Evolutionary conservation across 2,888 invertebrate genomes (phyloP), one percentile per base, ranked within the genome.

Genomic region (Ormyrus labotus): DNA sequence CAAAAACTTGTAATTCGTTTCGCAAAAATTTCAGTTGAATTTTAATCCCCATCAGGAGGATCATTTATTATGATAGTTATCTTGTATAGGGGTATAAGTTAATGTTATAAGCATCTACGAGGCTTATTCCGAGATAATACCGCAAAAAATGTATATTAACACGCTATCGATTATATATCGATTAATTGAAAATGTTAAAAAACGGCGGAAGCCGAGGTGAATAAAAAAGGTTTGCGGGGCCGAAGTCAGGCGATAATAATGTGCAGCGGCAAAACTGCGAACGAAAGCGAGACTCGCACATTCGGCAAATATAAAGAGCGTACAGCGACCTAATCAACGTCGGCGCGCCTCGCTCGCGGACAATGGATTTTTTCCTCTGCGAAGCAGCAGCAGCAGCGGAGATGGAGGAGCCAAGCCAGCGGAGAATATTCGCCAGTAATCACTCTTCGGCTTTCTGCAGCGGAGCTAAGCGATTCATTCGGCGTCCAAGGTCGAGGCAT

Each of bases 401-500:
- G 68, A 63, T 61, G 48, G 55, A 76, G 64, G 65, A 19, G 69
- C 58, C 63, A 75, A 69, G 73, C 57, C 74, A 80, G 81, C 78
- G 70, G 73, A 69, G 69, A 81, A 81, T 81, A 81, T 81, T 81
- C 73, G 73, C 68, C 48, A 69, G 77, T 81, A 80, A 79, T 83
- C 78, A 81, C 81, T 81, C 81, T 74, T 74, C 71, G 65, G 55
- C 74, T 78, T 81, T 78, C 81, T 81, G 81, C 78, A 81, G 65
- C 45, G 74, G 7, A 73, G 67, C 81, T 81, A 81, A 81, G 78
- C 81, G 78, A 78, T 81, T 81, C 81, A 78, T 78, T 81, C 70
- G 67, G 75, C 71, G 65, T 71, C 78, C 74, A 78, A 81, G 83
- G 81, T 82, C 83, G 81, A 83, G 83, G 83, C 83, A 84, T 85